Percentiles rank a stretch among this genome's conserved stretches.
phyloP scores from a whole-genome alignment of 2,888 invertebrate species.

The Halictus ligatus region DNA sequence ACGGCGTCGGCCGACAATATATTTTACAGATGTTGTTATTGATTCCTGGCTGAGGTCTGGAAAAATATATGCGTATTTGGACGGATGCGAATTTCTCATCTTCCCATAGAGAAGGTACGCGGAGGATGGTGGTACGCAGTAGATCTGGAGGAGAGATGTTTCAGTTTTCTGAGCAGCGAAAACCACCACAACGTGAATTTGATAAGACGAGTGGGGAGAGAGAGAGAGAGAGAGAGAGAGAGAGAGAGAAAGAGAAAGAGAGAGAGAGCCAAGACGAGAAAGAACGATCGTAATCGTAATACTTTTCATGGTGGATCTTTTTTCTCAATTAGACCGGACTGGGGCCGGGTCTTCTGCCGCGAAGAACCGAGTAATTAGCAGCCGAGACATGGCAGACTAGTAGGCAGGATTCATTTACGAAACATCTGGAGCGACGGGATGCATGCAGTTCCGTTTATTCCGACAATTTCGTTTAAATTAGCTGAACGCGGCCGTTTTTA shows the following conservation, averaged over 20 bases:
- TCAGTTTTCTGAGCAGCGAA: not conserved
- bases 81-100: slow-evolving; percentile 45
- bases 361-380: slow-evolving; percentile 69
- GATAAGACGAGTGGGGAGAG: slow-evolving; percentile 18
- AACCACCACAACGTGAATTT: slow-evolving; percentile 27
- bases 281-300: slow-evolving; percentile 34
- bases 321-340: slow-evolving; percentile 21
- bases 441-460: slow-evolving; percentile 83
- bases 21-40: slow-evolving; percentile 34
- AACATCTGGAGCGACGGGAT: slow-evolving; percentile 82
- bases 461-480: slow-evolving; percentile 81
- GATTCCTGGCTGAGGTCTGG: slow-evolving; percentile 6
- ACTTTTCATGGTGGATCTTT: slow-evolving; percentile 56
- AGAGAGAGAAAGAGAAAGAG: not conserved
- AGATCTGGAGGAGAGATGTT: not conserved
- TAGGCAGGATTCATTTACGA: slow-evolving; percentile 78
- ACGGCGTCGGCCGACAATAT: slow-evolving; percentile 20
- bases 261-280: not conserved
- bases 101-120: not conserved
- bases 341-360: slow-evolving; percentile 29
- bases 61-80: slow-evolving; percentile 11
- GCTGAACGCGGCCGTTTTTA: slow-evolving; percentile 79
- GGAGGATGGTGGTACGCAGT: not conserved
- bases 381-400: slow-evolving; percentile 57
- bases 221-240: not conserved